A percentile compares a stretch with the other conserved stretches of the same genome.
These are phyloP conservation scores for Aurelia sp. DNA, from an alignment of 30 jellyfish, hydroid and myxozoan genomes.

Conservation along the genomic window DNA sequence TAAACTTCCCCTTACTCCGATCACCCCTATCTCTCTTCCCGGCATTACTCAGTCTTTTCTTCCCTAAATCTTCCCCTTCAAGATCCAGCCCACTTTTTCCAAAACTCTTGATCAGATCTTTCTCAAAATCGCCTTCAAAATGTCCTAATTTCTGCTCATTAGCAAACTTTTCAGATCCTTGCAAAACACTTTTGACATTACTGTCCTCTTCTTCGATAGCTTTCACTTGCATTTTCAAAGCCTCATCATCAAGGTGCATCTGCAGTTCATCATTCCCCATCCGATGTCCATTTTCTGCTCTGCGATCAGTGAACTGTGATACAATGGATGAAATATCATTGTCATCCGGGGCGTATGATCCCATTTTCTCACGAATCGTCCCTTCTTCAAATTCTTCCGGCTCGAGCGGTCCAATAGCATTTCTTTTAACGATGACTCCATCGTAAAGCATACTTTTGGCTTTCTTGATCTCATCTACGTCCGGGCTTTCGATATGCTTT, in stretches of 20 bases:
- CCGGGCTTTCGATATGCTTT: background rate
- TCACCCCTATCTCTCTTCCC: constrained; percentile 32
- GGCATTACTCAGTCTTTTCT: background rate
- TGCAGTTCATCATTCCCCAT: constrained; percentile 72
- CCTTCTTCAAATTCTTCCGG: constrained; percentile 36
- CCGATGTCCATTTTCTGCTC: constrained; percentile 26
- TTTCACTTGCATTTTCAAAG: constrained; percentile 72
- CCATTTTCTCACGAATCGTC: constrained; percentile 19
- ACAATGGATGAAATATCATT: constrained; percentile 36
- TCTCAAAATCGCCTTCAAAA: constrained; percentile 67
- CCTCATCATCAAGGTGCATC: constrained; percentile 79
- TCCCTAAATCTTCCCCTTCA: constrained; percentile 19
- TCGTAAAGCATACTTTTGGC: constrained; percentile 49
- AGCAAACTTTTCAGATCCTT: constrained; percentile 65
- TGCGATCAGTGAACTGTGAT: constrained; percentile 59
- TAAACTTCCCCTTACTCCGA: background rate
- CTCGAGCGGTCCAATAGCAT: constrained; percentile 5
- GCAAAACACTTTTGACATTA: constrained; percentile 67
- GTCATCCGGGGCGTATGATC: constrained; percentile 53
- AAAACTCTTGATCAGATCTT: constrained; percentile 51
- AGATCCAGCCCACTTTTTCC: constrained; percentile 55
- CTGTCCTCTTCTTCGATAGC: constrained; percentile 84
- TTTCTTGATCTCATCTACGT: background rate
- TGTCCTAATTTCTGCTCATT: constrained; percentile 50
- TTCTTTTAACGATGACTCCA: constrained; percentile 47